These are phyloP conservation scores for Phylloscopus trochiloides DNA, from an alignment of 2,113 vertebrate genomes.

Conservation along the genomic window DNA sequence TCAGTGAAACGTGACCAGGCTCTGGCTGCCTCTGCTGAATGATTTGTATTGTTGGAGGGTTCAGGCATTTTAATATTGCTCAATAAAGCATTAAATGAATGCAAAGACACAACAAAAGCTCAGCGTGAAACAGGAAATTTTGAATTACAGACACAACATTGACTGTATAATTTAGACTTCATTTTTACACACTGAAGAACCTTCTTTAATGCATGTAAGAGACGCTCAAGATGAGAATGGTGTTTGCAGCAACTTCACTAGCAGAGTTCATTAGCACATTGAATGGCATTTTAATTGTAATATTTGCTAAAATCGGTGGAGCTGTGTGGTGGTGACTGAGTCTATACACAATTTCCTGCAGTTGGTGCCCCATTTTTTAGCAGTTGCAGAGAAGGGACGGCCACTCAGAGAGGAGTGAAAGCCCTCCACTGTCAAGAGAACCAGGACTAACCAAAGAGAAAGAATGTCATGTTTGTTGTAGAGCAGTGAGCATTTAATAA, in stretches of 20 bases:
- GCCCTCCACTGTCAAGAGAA: neutral
- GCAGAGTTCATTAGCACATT: neutral
- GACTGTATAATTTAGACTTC: neutral
- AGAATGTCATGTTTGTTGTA: neutral
- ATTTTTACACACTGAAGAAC: neutral
- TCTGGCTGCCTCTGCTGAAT: neutral
- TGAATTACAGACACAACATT: neutral
- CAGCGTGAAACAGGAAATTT: neutral
- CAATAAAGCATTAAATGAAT: neutral
- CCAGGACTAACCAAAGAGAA: neutral
- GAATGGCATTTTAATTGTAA: neutral
- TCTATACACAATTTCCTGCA: neutral
- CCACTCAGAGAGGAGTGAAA: neutral
- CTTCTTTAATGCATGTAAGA: neutral
- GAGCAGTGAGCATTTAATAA: neutral
- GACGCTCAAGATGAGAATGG: neutral
- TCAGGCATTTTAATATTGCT: neutral
- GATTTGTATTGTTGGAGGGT: neutral
- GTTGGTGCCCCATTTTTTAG: neutral
- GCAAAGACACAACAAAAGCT: neutral
- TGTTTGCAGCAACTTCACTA: neutral
- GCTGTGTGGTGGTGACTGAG: neutral
- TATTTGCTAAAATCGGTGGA: neutral
- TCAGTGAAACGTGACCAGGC: neutral
- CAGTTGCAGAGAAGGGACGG: neutral